Conservation (phyloP, 1,140 invertebrate genomes). For the Hermatobates lingyangjiaoensis region DNA sequence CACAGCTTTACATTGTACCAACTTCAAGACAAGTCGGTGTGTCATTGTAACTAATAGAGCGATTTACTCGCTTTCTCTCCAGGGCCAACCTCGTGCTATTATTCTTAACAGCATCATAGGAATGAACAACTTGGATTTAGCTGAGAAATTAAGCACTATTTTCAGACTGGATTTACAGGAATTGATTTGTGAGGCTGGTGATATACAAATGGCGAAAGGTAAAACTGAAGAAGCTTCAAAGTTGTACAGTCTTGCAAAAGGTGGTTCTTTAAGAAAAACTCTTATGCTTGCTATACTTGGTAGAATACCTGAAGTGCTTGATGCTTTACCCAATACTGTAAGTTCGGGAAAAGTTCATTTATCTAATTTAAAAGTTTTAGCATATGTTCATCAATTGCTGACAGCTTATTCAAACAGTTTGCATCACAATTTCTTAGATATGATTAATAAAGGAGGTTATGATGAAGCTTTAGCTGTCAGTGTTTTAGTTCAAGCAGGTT, state of each 20-base stretch:
- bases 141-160: constrained; percentile 31
- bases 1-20: constrained; percentile 3
- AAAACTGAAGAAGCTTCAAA: constrained; percentile 43
- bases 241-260: constrained; percentile 51
- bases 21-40: constrained; percentile 24
- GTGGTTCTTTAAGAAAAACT: constrained; percentile 20
- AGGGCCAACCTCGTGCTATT: constrained; percentile 26
- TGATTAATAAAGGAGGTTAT: constrained; percentile 46
- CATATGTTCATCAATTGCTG: constrained; percentile 24
- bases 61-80: constrained; percentile 37
- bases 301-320: constrained; percentile 26
- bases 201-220: constrained; percentile 40
- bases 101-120: constrained; percentile 43
- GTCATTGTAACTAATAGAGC: constrained; percentile 45
- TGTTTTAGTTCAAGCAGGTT: constrained; percentile 37
- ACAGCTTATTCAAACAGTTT: constrained; percentile 43
- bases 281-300: constrained; percentile 53
- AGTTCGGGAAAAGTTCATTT: constrained; percentile 42
- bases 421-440: constrained; percentile 29
- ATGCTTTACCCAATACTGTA: constrained; percentile 29
- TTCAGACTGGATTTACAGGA: constrained; percentile 47
- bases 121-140: constrained; percentile 32
- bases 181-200: constrained; percentile 50
- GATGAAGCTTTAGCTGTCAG: constrained; percentile 45
- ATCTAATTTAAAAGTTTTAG: constrained; percentile 24